Evolutionary conservation across 2,888 invertebrate genomes (phyloP).

Genomic region (Trilocha varians): DNA sequence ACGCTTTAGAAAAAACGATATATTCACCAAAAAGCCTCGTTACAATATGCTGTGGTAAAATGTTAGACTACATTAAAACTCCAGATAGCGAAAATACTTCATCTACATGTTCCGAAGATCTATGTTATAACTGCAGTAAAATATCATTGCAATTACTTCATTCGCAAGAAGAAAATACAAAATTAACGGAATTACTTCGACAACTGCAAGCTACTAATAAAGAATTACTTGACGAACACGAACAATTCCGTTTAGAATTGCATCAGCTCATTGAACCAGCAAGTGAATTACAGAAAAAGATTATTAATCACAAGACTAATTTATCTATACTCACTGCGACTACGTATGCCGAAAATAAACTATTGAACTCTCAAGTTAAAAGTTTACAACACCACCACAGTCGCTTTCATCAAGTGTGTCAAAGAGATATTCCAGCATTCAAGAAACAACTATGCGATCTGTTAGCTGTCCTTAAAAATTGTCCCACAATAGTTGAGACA

Average conservation of each 20-base stretch:
- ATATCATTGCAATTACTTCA: conserved; percentile 21
- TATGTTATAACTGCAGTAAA: conserved; percentile 11
- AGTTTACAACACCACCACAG: conserved; percentile 53
- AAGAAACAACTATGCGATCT: conserved; percentile 48
- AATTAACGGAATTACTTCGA: conserved; percentile 24
- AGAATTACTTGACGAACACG: conserved; percentile 36
- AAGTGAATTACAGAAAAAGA: conserved; percentile 51
- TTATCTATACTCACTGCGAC: conserved; percentile 59
- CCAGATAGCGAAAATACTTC: conserved; percentile 25
- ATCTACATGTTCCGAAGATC: conserved; percentile 11
- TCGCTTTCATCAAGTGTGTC: conserved; percentile 51
- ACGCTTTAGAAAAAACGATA: conserved; percentile 12
- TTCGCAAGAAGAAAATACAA: conserved; percentile 29
- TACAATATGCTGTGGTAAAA: conserved; percentile 46
- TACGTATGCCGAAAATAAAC: conserved; percentile 57
- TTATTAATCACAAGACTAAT: conserved; percentile 51
- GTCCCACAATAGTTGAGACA: conserved; percentile 19
- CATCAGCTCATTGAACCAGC: conserved; percentile 38
- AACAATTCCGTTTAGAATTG: conserved; percentile 40
- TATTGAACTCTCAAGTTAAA: conserved; percentile 51
- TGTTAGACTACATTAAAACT: conserved; percentile 33
- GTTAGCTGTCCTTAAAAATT: conserved; percentile 38
- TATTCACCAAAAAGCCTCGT: conserved; percentile 44
- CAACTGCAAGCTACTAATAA: conserved; percentile 31
- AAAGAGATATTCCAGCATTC: conserved; percentile 53